Conservation (phyloP, 1,140 invertebrate species). For the Armadillidium nasatum region DNA sequence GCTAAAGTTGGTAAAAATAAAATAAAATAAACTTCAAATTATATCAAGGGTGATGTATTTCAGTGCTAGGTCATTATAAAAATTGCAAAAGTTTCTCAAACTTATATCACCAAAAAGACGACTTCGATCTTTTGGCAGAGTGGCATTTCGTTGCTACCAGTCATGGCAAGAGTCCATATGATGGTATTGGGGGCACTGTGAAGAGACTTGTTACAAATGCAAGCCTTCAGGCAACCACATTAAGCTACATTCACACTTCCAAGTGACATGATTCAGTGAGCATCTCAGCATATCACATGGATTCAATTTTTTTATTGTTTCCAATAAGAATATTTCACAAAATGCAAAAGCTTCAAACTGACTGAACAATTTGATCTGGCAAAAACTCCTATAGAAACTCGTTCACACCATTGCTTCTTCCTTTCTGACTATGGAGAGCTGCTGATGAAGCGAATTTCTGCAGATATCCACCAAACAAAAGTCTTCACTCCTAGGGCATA, state of each 20-base stretch:
- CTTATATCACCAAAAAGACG: constrained; percentile 2
- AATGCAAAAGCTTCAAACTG: no score
- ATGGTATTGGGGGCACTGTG: constrained; percentile 25
- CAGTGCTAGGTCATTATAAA: neutral
- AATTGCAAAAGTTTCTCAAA: constrained; percentile 20
- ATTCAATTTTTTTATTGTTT: neutral
- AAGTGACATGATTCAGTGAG: neutral
- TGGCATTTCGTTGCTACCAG: neutral
- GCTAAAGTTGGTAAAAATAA: neutral
- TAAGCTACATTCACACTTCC: neutral
- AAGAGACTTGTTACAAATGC: neutral
- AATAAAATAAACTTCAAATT: neutral
- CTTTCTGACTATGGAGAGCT: no score
- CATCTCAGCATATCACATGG: neutral
- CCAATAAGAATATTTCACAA: no score
- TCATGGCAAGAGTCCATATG: constrained; percentile 16
- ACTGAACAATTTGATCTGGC: no score
- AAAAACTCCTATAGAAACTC: no score
- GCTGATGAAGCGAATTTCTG: no score
- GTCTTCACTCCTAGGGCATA: no score
- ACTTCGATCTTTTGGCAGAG: neutral
- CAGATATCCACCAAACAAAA: no score
- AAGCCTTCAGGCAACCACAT: neutral
- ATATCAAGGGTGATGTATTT: neutral
- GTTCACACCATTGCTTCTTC: no score